phyloP scores from a whole-genome alignment of 1,140 invertebrate species.

The Lasaia peninsularis region DNA sequence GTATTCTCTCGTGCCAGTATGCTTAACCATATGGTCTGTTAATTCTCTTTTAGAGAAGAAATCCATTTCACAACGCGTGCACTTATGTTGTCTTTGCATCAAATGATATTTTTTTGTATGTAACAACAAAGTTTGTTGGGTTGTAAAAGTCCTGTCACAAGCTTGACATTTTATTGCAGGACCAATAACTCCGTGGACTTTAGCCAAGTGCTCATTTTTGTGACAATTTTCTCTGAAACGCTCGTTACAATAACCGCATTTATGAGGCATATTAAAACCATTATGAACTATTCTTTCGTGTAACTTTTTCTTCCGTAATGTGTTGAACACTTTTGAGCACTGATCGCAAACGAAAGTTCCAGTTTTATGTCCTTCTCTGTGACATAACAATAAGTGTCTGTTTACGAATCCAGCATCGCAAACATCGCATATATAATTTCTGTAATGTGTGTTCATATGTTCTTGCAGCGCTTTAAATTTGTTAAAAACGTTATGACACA shows the following conservation, averaged over 20 bases:
- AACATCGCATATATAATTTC: constrained; percentile 44
- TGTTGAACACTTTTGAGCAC: constrained; percentile 41
- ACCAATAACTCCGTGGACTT: constrained; percentile 36
- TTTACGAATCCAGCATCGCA: constrained; percentile 49
- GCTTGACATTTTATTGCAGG: constrained; percentile 42
- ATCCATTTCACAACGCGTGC: constrained; percentile 34
- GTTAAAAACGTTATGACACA: constrained; percentile 40
- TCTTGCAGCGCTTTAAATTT: constrained; percentile 41
- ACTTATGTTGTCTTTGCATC: constrained; percentile 45
- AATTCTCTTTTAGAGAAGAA: constrained; percentile 38
- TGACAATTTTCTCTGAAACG: constrained; percentile 40
- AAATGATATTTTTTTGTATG: constrained; percentile 53
- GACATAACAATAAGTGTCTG: constrained; percentile 28
- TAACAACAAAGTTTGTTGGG: constrained; percentile 32
- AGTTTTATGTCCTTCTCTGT: constrained; percentile 39
- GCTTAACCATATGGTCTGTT: constrained; percentile 63
- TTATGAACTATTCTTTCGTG: constrained; percentile 42
- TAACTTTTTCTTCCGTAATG: constrained; percentile 32
- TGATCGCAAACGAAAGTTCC: constrained; percentile 37
- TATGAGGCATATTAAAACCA: constrained; percentile 32
- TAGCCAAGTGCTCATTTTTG: constrained; percentile 44
- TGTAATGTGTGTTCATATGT: constrained; percentile 53
- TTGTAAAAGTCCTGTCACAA: constrained; percentile 44
- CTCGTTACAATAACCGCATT: constrained; percentile 46
- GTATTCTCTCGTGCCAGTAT: constrained; percentile 84